phyloP scores from a whole-genome alignment of 2,797 vertebrate species.

The Hippocampus kuda region DNA sequence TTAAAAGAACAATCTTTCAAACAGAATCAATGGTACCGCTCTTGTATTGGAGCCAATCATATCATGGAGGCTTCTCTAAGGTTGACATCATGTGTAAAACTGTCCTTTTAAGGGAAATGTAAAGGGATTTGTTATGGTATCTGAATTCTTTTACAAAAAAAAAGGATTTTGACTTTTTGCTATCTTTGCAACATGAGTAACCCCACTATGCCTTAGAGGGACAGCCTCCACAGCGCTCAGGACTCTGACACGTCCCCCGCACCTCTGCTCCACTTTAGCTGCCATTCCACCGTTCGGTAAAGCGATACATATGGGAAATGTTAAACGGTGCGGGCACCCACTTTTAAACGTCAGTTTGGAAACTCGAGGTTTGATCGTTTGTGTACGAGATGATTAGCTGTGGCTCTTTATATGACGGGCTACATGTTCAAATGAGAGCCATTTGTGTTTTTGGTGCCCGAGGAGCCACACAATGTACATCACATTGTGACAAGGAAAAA shows the following conservation, averaged over 20 bases:
- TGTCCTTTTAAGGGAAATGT: background rate
- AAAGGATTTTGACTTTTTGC: constrained; percentile 53
- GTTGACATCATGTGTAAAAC: background rate
- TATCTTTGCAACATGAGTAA: constrained; percentile 49
- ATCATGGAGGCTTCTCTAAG: too few species aligned
- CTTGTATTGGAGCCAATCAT: too few species aligned
- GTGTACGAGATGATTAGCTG: background rate
- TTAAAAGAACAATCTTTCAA: too few species aligned
- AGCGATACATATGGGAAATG: constrained; percentile 59
- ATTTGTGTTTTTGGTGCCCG: background rate
- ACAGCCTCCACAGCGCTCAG: constrained; percentile 33
- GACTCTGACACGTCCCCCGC: constrained; percentile 45
- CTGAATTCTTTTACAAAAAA: constrained; percentile 32
- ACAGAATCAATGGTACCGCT: too few species aligned
- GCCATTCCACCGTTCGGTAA: constrained; percentile 42
- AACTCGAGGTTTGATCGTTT: background rate
- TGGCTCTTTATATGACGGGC: background rate
- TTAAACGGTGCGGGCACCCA: constrained; percentile 23
- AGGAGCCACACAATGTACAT: background rate
- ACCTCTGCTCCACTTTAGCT: constrained; percentile 40
- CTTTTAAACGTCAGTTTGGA: background rate
- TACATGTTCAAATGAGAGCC: background rate
- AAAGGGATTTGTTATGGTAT: constrained; percentile 8
- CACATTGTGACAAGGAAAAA: constrained; percentile 1
- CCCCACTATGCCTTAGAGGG: constrained; percentile 21